These are phyloP conservation scores for Otocyon megalotis DNA, from an alignment of 2,113 vertebrate species.

Conservation along the genomic window DNA sequence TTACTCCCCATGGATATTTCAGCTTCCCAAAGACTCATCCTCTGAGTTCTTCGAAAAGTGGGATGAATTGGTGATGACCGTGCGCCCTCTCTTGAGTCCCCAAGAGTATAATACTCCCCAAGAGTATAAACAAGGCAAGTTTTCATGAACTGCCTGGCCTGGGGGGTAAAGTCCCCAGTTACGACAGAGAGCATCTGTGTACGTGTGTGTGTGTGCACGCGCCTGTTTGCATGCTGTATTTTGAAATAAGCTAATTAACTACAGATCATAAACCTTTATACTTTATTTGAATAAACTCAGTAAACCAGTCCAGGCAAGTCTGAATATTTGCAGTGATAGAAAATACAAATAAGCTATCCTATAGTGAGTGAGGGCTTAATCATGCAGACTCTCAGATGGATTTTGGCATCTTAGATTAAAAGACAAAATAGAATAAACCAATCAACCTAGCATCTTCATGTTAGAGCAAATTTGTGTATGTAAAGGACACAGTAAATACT, in stretches of 20 bases:
- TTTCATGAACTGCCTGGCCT: background rate
- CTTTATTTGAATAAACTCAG: background rate
- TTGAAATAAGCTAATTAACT: background rate
- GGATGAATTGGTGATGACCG: background rate
- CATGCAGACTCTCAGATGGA: background rate
- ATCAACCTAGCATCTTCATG: background rate
- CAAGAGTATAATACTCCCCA: background rate
- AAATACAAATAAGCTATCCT: background rate
- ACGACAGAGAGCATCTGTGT: background rate
- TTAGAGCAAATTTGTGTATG: background rate
- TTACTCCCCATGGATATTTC: background rate
- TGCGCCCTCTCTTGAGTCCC: background rate
- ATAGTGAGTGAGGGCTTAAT: background rate
- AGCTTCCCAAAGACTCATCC: background rate
- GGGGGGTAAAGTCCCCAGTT: background rate
- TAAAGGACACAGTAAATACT: background rate
- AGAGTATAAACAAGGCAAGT: background rate
- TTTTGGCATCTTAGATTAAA: background rate
- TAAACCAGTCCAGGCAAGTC: background rate
- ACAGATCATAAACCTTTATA: background rate
- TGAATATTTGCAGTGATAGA: background rate
- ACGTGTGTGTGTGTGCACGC: accelerated
- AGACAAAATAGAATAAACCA: background rate
- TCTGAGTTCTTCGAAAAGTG: background rate
- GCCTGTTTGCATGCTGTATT: background rate